Evolutionary conservation across 1,140 invertebrate species (phyloP), one percentile per base, ranked within the genome.

Genomic region (Reticulitermes speratus): DNA sequence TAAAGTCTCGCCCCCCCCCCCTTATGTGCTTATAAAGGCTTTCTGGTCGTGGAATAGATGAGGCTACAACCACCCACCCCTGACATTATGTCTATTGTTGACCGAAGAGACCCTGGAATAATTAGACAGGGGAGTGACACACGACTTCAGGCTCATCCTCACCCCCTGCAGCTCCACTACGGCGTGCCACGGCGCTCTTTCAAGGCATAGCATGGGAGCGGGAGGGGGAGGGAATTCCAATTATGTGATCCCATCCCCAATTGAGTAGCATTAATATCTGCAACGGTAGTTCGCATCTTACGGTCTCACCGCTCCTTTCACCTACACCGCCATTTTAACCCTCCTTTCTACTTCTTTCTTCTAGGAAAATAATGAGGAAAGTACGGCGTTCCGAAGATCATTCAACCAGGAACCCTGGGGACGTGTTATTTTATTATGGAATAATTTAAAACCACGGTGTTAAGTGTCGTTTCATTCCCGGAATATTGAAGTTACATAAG

Each of bases 31-130:
- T 75, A 25, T 75, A 30, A 11, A 75, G n/a, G 65, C n/a, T 30
- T 75, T 75, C 65, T 11, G 65, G 25, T 30, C 59, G 14, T 25
- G 25, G 59, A 65, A 65, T 19, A 9, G 59, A 65, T 6, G 55
- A 25, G 65, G 65, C 7, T 75, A 75, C 0, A 30, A 30, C n/a
- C 65, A 59, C 21, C 55, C 55, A 75, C 65, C 65, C 65, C 65
- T 75, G 65, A 75, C 65, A 75, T 75, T 75, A 75, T 75, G 65
- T 75, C 65, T 75, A 75, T 75, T 75, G 65, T 75, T 75, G 65
- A 75, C 65, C 65, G 8, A 30, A 75, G 65, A 75, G 65, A 14
- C n/a, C 65, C 25, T 75, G 65, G 8, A 75, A 75, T 75, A 75
- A 75, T 75, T 75, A 75, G 65, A 75, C 65, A 30, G 65, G 14